Conservation (phyloP, 1,140 invertebrate genomes). For the Euwallacea similis region DNA sequence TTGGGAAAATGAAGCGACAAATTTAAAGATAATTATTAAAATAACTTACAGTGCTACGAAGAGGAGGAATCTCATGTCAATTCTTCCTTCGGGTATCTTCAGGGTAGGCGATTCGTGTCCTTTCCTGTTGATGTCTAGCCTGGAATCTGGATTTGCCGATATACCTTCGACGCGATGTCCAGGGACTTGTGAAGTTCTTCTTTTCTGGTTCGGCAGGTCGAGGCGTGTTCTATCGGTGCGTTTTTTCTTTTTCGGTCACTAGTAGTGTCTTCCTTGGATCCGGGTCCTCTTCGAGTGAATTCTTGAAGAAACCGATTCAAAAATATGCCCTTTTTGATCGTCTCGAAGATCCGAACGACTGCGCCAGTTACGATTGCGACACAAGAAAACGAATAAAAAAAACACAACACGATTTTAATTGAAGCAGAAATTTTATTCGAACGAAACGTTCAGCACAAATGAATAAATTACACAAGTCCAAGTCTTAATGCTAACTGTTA, state of each 20-base stretch:
- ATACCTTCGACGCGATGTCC: neutral
- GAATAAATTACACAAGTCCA: no score
- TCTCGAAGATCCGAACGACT: constrained; percentile 9
- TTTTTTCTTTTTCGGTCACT: neutral
- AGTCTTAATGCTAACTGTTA: no score
- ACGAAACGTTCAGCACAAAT: no score
- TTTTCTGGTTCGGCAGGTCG: neutral
- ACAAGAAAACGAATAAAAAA: no score
- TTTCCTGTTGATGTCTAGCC: neutral
- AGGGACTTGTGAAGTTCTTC: neutral
- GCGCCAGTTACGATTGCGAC: constrained; percentile 51
- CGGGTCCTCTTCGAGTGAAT: neutral
- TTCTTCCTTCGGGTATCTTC: neutral
- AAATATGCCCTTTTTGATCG: constrained; percentile 18
- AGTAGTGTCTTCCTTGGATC: neutral
- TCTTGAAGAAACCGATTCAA: neutral
- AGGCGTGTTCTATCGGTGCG: neutral
- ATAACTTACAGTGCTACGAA: no score
- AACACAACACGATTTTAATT: no score
- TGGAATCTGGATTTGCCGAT: neutral
- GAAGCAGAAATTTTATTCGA: no score
- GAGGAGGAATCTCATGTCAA: neutral
- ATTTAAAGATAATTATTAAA: no score
- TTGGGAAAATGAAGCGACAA: no score
- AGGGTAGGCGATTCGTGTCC: neutral